Percentiles rank a stretch among this genome's conserved stretches.
Evolutionary conservation across 2,113 vertebrate genomes (phyloP).

Genomic region (Stegastes partitus): DNA sequence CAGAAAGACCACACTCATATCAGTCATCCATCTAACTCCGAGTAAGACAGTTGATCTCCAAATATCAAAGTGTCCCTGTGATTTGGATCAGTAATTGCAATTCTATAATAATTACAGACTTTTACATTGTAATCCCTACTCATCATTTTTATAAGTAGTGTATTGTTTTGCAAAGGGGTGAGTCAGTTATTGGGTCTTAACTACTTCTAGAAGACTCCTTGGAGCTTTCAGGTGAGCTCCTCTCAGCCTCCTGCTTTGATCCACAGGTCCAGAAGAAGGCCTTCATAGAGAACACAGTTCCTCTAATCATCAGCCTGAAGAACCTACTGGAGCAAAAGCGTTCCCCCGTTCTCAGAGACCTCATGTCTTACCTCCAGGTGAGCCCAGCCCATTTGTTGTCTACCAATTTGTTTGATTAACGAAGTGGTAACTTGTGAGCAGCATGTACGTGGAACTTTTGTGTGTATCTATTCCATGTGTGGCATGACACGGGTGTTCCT

Average conservation of each 20-base stretch:
- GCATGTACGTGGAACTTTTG: neutral
- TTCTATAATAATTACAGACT: too few relatives aligned
- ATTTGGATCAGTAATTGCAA: neutral
- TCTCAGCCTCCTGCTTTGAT: neutral
- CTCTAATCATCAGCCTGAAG: conserved; percentile 92
- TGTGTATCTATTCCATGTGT: neutral
- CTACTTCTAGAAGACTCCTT: too few relatives aligned
- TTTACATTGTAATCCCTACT: too few relatives aligned
- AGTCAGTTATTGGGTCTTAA: neutral
- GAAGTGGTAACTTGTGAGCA: neutral
- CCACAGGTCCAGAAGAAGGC: conserved; percentile 95
- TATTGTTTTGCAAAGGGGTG: too few relatives aligned
- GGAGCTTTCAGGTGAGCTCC: too few relatives aligned
- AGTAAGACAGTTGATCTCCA: neutral
- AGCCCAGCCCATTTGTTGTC: neutral
- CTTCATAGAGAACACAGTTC: conserved; percentile 93
- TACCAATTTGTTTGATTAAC: neutral
- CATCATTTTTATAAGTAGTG: too few relatives aligned
- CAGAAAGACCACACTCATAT: too few relatives aligned
- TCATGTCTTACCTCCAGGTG: conserved; percentile 94
- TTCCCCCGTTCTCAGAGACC: conserved; percentile 90
- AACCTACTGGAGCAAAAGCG: conserved; percentile 90
- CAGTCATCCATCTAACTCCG: neutral
- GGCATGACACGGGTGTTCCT: neutral
- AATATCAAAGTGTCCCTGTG: neutral